A percentile compares a stretch with the other conserved stretches of the same genome.
Evolutionary conservation across 2,888 invertebrate species (phyloP).

Genomic region (Anarsia innoxiella): DNA sequence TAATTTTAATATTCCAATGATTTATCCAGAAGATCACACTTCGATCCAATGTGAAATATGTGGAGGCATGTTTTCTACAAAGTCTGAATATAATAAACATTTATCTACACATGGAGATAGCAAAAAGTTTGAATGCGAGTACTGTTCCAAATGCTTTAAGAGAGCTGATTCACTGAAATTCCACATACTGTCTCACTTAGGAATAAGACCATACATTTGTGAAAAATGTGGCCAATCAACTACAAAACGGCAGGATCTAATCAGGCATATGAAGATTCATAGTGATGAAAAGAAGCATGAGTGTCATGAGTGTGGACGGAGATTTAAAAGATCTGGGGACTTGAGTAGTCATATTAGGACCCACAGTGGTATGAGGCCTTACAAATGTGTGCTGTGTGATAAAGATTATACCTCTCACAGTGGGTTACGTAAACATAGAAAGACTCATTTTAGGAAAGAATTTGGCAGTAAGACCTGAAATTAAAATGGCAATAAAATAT

Average conservation of each 20-base stretch:
- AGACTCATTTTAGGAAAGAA: slow-evolving; percentile 17
- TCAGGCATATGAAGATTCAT: slow-evolving; percentile 32
- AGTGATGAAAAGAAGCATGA: slow-evolving; percentile 30
- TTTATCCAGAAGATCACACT: no score
- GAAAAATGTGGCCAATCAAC: slow-evolving; percentile 51
- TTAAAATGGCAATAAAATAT: slow-evolving; percentile 1
- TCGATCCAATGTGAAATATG: slow-evolving; percentile 28
- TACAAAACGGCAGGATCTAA: slow-evolving; percentile 31
- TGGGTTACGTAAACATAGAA: slow-evolving; percentile 31
- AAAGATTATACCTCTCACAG: slow-evolving; percentile 33
- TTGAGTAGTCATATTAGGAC: slow-evolving; percentile 30
- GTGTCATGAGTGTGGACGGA: slow-evolving; percentile 28
- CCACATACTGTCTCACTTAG: slow-evolving; percentile 67
- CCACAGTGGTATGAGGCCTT: slow-evolving; percentile 32
- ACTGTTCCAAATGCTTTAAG: slow-evolving; percentile 46
- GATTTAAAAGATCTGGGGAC: slow-evolving; percentile 33
- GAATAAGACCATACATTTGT: slow-evolving; percentile 65
- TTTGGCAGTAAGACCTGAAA: background rate
- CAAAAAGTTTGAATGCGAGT: slow-evolving; percentile 41
- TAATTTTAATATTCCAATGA: no score
- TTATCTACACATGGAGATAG: slow-evolving; percentile 42
- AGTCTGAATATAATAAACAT: slow-evolving; percentile 33
- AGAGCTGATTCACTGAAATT: slow-evolving; percentile 55
- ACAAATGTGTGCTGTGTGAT: slow-evolving; percentile 26
- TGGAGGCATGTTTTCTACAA: slow-evolving; percentile 26